Evolutionary conservation across 2,113 vertebrate species (phyloP).

Genomic region (Mesembrinibis cayennensis): DNA sequence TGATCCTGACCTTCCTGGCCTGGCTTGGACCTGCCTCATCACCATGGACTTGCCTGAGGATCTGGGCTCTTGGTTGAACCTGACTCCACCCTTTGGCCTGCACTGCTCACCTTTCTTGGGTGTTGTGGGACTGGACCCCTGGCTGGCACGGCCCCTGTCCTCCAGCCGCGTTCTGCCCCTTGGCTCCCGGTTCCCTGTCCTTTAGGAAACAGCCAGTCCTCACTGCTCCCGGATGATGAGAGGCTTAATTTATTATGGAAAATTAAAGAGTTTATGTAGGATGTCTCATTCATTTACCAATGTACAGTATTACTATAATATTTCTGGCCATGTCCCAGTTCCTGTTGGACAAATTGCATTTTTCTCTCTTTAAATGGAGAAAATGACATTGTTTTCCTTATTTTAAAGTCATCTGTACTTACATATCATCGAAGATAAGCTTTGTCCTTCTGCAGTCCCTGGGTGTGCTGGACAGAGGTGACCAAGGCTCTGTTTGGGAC

Average conservation of each 20-base stretch:
- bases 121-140: background rate
- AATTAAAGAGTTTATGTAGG: background rate
- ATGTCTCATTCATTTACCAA: background rate
- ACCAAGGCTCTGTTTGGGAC: constrained; percentile 74
- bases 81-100: background rate
- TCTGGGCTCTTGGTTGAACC: background rate
- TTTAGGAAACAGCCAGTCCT: background rate
- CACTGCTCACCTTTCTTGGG: background rate
- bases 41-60: background rate
- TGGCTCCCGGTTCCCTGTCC: background rate
- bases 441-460: constrained; percentile 79
- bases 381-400: background rate
- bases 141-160: background rate
- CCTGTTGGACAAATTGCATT: background rate
- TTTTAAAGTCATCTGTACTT: constrained; percentile 48
- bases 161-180: background rate
- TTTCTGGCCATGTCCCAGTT: background rate
- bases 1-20: background rate
- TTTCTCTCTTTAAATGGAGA: background rate
- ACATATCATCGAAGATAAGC: constrained; percentile 79
- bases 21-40: background rate
- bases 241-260: background rate
- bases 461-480: constrained; percentile 65
- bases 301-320: background rate
- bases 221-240: background rate